These are phyloP conservation scores for Ectemnius lituratus DNA, from an alignment of 2,888 invertebrate genomes.

Conservation along the genomic window DNA sequence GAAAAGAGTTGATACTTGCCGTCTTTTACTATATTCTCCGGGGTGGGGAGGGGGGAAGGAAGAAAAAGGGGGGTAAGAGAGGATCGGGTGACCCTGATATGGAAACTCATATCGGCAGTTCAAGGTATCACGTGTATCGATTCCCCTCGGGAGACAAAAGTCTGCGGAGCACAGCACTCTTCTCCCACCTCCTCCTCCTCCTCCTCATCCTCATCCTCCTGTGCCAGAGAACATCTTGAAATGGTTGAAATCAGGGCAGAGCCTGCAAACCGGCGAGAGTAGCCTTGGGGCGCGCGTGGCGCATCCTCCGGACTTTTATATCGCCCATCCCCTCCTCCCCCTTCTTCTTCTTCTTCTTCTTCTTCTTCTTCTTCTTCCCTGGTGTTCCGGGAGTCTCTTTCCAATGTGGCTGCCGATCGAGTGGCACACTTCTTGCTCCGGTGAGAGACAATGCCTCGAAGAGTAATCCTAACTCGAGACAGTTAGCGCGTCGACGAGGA, in stretches of 20 bases:
- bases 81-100: constrained; percentile 39
- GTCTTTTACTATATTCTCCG: too few species aligned
- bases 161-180: constrained; percentile 22
- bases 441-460: constrained; percentile 44
- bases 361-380: too few species aligned
- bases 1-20: too few species aligned
- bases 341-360: too few species aligned
- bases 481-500: constrained; percentile 25
- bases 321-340: too few species aligned
- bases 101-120: constrained; percentile 48
- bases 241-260: constrained; percentile 47
- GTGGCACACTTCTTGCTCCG: constrained; percentile 45
- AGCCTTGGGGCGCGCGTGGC: constrained; percentile 44
- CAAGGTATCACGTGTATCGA: constrained; percentile 51
- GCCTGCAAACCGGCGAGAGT: constrained; percentile 29
- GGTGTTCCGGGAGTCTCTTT: constrained; percentile 18
- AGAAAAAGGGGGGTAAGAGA: constrained; percentile 25
- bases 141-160: constrained; percentile 50
- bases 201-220: neutral
- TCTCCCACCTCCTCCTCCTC: neutral
- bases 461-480: constrained; percentile 23
- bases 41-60: too few species aligned
- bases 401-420: too few species aligned
- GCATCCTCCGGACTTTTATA: constrained; percentile 52
- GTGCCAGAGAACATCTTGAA: constrained; percentile 48